phyloP scores from a whole-genome alignment of 1,140 invertebrate genomes.

The Episyrphus balteatus region DNA sequence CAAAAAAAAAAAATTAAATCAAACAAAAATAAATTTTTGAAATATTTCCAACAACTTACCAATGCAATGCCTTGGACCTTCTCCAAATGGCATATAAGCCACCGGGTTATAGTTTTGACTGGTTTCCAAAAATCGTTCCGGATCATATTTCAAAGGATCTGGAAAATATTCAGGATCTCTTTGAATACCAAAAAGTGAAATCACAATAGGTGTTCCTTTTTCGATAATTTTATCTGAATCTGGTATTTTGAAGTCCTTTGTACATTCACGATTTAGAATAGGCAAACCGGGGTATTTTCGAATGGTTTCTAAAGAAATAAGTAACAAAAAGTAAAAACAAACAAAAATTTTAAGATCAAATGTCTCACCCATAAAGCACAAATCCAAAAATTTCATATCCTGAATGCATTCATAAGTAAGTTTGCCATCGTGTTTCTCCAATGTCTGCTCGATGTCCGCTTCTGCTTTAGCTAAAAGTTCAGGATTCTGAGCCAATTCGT shows the following conservation, averaged over 20 bases:
- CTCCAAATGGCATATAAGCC: conserved; percentile 55
- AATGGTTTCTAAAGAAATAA: conserved; percentile 39
- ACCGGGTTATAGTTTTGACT: conserved; percentile 26
- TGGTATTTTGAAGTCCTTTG: conserved; percentile 30
- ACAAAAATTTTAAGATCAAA: no score
- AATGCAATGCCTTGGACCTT: conserved; percentile 56
- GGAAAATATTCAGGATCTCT: conserved; percentile 46
- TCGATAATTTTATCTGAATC: conserved; percentile 26
- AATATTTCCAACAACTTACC: no score
- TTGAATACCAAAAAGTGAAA: conserved; percentile 38
- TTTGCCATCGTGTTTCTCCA: conserved; percentile 28
- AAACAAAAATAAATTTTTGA: no score
- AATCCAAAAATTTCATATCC: conserved; percentile 45
- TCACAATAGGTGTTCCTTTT: conserved; percentile 37
- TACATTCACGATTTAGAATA: conserved; percentile 39
- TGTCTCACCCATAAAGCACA: conserved; percentile 37
- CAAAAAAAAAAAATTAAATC: not conserved
- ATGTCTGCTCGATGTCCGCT: conserved; percentile 40
- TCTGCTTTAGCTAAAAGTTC: conserved; percentile 18
- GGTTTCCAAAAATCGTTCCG: conserved; percentile 49
- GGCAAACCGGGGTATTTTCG: conserved; percentile 48
- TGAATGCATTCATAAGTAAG: conserved; percentile 43
- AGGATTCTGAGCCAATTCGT: conserved; percentile 42
- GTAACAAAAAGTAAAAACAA: no score
- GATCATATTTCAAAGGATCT: conserved; percentile 51